Evolutionary conservation across 2,113 vertebrate genomes (phyloP).

Genomic region (Trematomus loennbergii): DNA sequence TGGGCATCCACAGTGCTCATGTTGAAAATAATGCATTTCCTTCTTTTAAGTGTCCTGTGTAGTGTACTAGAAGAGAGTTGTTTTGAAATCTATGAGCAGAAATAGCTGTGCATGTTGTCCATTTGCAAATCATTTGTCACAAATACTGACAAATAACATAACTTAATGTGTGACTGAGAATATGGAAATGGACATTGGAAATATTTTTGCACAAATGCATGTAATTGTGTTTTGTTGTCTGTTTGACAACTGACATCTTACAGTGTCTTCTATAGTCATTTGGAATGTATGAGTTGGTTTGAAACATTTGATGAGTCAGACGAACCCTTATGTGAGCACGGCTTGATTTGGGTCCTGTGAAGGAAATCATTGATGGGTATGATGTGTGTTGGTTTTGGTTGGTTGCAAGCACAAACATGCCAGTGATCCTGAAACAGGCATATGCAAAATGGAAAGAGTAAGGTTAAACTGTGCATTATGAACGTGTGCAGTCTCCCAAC

Average conservation of each 20-base stretch:
- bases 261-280: not conserved
- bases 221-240: not conserved
- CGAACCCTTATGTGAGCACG: not conserved
- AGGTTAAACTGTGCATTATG: not conserved
- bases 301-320: not conserved
- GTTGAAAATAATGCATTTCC: not conserved
- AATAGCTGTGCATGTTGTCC: not conserved
- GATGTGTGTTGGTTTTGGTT: not conserved
- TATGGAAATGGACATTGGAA: not conserved
- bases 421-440: not conserved
- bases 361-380: not conserved
- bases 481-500: not conserved
- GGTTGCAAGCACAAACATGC: not conserved
- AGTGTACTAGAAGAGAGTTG: not conserved
- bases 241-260: not conserved
- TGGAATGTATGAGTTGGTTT: conserved; percentile 9
- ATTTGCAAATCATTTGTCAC: not conserved
- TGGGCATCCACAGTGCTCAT: not conserved
- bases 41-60: too few species aligned
- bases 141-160: not conserved
- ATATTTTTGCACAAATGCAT: not conserved
- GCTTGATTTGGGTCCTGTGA: not conserved
- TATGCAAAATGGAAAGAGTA: not conserved
- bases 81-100: not conserved
- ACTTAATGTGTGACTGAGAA: not conserved